These are phyloP conservation scores for Psittacara wagleri DNA, from an alignment of 2,113 vertebrate species.

Conservation along the genomic window DNA sequence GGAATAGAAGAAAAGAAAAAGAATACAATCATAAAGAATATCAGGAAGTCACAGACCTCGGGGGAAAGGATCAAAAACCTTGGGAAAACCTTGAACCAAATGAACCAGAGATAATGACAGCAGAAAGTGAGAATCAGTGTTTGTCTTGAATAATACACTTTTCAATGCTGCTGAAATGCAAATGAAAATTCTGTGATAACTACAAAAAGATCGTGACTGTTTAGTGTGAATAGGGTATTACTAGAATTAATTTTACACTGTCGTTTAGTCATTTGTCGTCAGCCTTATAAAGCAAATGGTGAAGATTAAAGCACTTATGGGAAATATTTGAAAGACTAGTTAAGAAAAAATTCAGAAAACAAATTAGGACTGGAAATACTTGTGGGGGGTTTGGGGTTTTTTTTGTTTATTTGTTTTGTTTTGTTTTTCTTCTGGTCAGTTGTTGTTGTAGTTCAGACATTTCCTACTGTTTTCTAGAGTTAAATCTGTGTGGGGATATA, in stretches of 20 bases:
- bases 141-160: background rate
- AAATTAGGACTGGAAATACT: background rate
- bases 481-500: slow-evolving; percentile 66
- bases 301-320: background rate
- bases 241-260: background rate
- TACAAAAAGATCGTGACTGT: background rate
- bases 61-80: slow-evolving; percentile 72
- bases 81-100: slow-evolving; percentile 72
- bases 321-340: background rate
- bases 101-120: slow-evolving; percentile 53
- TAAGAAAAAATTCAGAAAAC: background rate
- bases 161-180: background rate
- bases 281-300: background rate
- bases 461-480: slow-evolving; percentile 51
- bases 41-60: slow-evolving; percentile 52
- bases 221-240: background rate
- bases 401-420: background rate
- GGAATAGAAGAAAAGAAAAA: slow-evolving; percentile 75
- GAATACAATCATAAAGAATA: slow-evolving; percentile 35
- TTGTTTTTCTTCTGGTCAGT: background rate
- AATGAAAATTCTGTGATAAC: background rate
- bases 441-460: background rate
- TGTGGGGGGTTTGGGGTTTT: accelerated
- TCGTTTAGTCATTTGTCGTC: background rate
- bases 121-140: slow-evolving; percentile 67